Percentiles rank a stretch among this genome's conserved stretches.
Evolutionary conservation across 1,140 invertebrate species (phyloP).

Genomic region (Adoxophyes honmai): DNA sequence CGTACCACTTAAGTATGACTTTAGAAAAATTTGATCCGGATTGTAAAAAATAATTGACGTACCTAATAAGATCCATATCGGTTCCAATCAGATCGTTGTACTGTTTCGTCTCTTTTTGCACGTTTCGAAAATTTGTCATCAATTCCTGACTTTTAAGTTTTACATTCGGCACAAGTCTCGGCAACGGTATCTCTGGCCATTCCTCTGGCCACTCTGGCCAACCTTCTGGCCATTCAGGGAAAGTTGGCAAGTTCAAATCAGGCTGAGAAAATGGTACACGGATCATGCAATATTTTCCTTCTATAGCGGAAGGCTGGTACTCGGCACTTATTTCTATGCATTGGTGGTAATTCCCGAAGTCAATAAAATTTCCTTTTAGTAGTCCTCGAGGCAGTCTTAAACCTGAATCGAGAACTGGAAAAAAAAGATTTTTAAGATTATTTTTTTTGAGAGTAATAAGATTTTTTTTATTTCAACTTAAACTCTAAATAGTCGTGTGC

Average conservation of each 20-base stretch:
- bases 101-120: neutral
- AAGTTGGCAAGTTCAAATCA: conserved; percentile 16
- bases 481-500: no score
- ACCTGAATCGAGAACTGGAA: conserved; percentile 48
- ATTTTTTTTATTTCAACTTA: no score
- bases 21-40: no score
- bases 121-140: neutral
- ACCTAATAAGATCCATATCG: neutral
- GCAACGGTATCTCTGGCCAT: conserved; percentile 18
- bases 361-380: conserved; percentile 26
- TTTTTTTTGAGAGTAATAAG: no score
- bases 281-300: conserved; percentile 51
- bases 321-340: conserved; percentile 37
- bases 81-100: neutral
- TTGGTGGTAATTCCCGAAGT: conserved; percentile 48
- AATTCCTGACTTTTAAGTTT: neutral
- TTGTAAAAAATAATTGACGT: no score
- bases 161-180: conserved; percentile 3
- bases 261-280: conserved; percentile 29
- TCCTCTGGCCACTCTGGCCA: no score
- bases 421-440: no score
- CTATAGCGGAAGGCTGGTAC: conserved; percentile 27
- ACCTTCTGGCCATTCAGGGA: conserved; percentile 10
- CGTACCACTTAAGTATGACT: no score
- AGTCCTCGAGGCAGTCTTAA: conserved; percentile 38